Conservation (phyloP, 2,113 vertebrate genomes). For the Trogon melanurus region DNA sequence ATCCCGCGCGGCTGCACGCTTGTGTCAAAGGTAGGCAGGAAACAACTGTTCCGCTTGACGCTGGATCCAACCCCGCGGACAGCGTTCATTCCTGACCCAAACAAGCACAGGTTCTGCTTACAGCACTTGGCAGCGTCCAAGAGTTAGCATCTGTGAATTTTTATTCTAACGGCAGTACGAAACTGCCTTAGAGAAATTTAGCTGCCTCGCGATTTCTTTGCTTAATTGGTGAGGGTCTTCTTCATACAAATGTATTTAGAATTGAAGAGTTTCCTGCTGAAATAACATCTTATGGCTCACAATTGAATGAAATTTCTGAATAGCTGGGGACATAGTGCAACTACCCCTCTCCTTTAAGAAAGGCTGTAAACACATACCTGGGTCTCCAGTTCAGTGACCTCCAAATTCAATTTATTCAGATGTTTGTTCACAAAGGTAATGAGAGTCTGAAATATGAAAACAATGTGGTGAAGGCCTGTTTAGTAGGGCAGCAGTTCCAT, state of each 20-base stretch:
- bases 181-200: neutral
- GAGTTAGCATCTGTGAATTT: neutral
- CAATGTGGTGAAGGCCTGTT: neutral
- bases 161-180: neutral
- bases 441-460: slow-evolving; percentile 84
- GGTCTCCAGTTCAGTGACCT: slow-evolving; percentile 97
- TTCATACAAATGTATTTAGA: neutral
- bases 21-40: slow-evolving; percentile 10
- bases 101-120: neutral
- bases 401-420: slow-evolving; percentile 96
- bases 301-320: neutral
- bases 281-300: neutral
- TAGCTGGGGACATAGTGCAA: neutral
- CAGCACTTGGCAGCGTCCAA: neutral
- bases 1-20: neutral
- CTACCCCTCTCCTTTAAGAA: neutral
- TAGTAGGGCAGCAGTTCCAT: neutral
- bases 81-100: neutral
- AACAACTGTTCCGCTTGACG: neutral
- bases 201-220: neutral
- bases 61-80: neutral
- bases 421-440: slow-evolving; percentile 99
- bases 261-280: neutral
- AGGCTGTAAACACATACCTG: slow-evolving; percentile 81
- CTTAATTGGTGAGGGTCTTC: neutral